These are phyloP conservation scores for Eurois occulta DNA, from an alignment of 2,888 invertebrate genomes.

Conservation along the genomic window DNA sequence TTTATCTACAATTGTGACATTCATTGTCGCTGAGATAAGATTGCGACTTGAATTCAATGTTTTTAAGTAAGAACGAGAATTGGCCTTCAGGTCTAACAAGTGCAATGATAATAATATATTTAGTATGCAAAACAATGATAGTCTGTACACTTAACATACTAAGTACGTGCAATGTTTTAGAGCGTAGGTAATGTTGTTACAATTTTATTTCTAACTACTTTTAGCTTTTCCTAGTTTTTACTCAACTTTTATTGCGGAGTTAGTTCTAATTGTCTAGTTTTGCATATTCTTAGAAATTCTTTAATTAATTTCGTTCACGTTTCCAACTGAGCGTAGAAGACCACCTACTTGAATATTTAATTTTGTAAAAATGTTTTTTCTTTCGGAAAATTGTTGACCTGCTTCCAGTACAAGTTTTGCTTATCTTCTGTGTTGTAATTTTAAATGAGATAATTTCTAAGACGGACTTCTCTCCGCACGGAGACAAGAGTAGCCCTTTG, in stretches of 20 bases:
- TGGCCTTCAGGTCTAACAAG: background rate
- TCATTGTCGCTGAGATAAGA: background rate
- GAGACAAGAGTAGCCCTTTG: too few relatives aligned
- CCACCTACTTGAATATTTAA: constrained; percentile 10
- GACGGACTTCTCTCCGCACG: too few relatives aligned
- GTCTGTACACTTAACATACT: background rate
- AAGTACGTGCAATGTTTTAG: background rate
- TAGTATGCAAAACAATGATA: background rate
- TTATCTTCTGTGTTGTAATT: too few relatives aligned
- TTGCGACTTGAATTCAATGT: background rate
- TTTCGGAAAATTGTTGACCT: background rate
- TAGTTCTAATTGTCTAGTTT: constrained; percentile 22
- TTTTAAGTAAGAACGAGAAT: background rate
- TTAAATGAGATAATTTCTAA: background rate
- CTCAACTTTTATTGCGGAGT: constrained; percentile 23
- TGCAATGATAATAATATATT: background rate
- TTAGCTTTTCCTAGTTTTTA: constrained; percentile 20
- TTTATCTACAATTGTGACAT: background rate
- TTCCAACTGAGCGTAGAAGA: background rate
- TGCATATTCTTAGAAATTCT: constrained; percentile 35
- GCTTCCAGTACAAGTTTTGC: background rate
- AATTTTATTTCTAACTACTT: constrained; percentile 16
- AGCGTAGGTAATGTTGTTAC: background rate
- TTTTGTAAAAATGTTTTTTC: background rate
- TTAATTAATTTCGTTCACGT: constrained; percentile 25